These are phyloP conservation scores for Scartelaos histophorus DNA, from an alignment of 2,113 vertebrate species.

Conservation along the genomic window DNA sequence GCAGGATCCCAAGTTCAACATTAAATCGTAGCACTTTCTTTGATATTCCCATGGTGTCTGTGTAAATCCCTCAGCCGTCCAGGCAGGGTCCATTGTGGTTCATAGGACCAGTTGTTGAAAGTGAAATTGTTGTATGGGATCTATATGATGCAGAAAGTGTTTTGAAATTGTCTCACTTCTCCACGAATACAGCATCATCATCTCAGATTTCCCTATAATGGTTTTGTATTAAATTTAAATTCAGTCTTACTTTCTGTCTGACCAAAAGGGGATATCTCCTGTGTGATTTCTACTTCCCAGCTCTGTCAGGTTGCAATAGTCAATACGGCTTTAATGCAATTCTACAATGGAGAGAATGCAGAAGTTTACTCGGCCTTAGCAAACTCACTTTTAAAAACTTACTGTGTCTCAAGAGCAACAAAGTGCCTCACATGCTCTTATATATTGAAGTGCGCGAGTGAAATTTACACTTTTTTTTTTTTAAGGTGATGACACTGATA, in stretches of 20 bases:
- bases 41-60: too few species aligned
- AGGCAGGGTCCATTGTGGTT: too few species aligned
- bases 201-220: constrained; percentile 2
- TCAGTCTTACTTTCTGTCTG: background rate
- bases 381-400: background rate
- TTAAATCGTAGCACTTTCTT: too few species aligned
- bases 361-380: background rate
- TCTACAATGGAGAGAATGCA: background rate
- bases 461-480: too few species aligned
- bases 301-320: background rate
- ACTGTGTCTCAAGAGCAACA: background rate
- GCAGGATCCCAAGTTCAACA: too few species aligned
- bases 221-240: background rate
- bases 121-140: too few species aligned
- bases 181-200: background rate
- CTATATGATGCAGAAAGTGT: too few species aligned
- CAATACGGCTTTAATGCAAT: background rate
- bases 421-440: background rate
- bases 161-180: background rate
- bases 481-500: constrained; percentile 1
- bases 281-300: background rate
- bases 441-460: background rate
- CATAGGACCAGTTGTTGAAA: too few species aligned
- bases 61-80: too few species aligned
- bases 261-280: background rate